These are phyloP conservation scores for Eristalis arbustorum DNA, from an alignment of 2,888 invertebrate species.

Conservation along the genomic window DNA sequence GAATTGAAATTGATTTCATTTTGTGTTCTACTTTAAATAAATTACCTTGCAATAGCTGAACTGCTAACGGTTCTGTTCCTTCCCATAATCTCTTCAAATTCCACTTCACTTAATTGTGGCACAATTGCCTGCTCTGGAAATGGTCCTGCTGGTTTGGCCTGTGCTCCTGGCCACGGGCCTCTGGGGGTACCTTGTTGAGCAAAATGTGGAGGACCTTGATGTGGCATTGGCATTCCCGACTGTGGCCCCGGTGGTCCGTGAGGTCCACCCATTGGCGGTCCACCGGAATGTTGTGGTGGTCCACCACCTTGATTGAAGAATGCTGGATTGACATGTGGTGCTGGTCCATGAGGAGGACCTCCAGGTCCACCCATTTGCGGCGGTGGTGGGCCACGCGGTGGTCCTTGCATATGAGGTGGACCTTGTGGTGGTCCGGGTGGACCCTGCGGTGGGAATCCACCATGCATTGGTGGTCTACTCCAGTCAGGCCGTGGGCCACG, in stretches of 20 bases:
- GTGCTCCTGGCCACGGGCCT: conserved; percentile 84
- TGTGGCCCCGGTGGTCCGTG: conserved; percentile 81
- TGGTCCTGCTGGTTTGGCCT: conserved; percentile 78
- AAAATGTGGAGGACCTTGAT: conserved; percentile 86
- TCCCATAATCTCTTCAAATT: conserved; percentile 99
- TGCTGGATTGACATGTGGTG: conserved; percentile 97
- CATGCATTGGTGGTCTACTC: conserved; percentile 88
- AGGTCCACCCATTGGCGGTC: conserved; percentile 82
- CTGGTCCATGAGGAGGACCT: conserved; percentile 86
- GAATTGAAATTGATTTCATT: background rate
- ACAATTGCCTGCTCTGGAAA: conserved; percentile 81
- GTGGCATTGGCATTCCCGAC: conserved; percentile 79
- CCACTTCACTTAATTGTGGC: conserved; percentile 91
- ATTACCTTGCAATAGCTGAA: conserved; percentile 91
- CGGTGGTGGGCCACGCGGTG: conserved; percentile 84
- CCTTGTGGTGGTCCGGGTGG: conserved; percentile 83
- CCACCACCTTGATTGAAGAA: conserved; percentile 90
- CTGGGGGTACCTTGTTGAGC: conserved; percentile 86
- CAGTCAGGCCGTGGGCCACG: conserved; percentile 86
- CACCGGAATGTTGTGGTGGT: conserved; percentile 81
- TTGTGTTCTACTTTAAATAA: too few relatives aligned
- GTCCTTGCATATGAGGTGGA: conserved; percentile 86
- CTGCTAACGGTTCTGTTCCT: conserved; percentile 98
- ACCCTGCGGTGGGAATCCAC: conserved; percentile 83
- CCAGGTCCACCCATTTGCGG: conserved; percentile 80